Conservation (phyloP, 2,888 invertebrate genomes). For the Hydropsyche betteni region DNA sequence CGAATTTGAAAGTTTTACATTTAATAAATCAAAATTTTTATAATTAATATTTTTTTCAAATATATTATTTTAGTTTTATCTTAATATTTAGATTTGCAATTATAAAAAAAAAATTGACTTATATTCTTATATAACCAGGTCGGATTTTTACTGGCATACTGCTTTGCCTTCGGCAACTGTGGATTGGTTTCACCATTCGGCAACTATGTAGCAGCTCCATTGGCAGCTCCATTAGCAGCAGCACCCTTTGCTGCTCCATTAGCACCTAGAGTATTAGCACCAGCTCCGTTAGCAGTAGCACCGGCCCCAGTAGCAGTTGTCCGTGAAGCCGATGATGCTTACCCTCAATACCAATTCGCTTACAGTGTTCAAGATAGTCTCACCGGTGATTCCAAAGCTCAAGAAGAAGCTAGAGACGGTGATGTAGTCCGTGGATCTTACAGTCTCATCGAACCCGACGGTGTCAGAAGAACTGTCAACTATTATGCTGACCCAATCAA, state of each 20-base stretch:
- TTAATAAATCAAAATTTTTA: too few relatives aligned
- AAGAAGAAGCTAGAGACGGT: constrained; percentile 62
- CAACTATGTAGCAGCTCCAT: constrained; percentile 48
- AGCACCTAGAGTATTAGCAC: constrained; percentile 47
- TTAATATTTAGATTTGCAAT: too few relatives aligned
- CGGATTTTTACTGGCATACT: constrained; percentile 47
- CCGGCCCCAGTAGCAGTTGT: constrained; percentile 54
- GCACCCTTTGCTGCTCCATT: constrained; percentile 47
- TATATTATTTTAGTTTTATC: too few relatives aligned
- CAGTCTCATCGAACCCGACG: constrained; percentile 63
- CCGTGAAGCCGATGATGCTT: constrained; percentile 53
- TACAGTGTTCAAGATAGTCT: constrained; percentile 63
- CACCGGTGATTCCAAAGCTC: constrained; percentile 64
- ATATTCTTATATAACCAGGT: constrained; percentile 39
- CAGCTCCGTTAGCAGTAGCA: constrained; percentile 53
- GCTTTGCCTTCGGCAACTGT: constrained; percentile 52
- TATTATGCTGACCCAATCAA: constrained; percentile 63
- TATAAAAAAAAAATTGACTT: not conserved
- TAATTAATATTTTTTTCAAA: too few relatives aligned
- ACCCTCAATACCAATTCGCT: constrained; percentile 60
- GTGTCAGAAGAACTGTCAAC: constrained; percentile 61
- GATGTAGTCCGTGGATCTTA: constrained; percentile 64
- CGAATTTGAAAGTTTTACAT: too few relatives aligned
- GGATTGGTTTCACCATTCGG: constrained; percentile 59
- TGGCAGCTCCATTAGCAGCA: constrained; percentile 46